Evolutionary conservation across 2,113 vertebrate genomes (phyloP), one percentile per base, ranked within the genome.

Genomic region (Sciurus niger): DNA sequence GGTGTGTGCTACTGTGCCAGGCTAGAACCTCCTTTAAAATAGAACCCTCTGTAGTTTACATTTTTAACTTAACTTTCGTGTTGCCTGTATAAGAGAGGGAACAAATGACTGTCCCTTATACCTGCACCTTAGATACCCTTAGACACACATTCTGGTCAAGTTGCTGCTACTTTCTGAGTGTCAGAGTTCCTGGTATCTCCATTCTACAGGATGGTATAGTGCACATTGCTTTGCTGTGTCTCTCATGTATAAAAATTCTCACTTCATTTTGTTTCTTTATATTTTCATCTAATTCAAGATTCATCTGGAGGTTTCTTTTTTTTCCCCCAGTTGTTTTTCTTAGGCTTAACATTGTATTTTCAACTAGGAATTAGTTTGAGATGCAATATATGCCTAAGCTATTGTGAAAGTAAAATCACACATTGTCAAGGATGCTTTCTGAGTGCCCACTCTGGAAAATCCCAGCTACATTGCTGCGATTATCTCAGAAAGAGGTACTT

Each of bases 401-500:
- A 12, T 58, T 90, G 25, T 91, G 40, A n/a, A 83, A 96, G 51
- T 97, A 83, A 97, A 98, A 84, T 24, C 67, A 76, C 40, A 9
- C 58, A 43, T 97, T 95, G 43, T 82, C 80, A 84, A 60, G 78
- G 95, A 96, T 97, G 72, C 24, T 92, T 96, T 95, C 89, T 91
- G 40, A 95, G 92, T 40, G 74, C 72, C 28, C 37, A 43, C 40
- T 89, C 88, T 48, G 68, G 90, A 82, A 96, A 97, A 94, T 97
- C 88, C 74, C 46, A 97, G 88, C 34, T 92, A 68, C 32, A 25
- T 63, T 90, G 68, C 80, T 88, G 78, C 37, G 80, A 95, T 97
- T 96, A 96, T 96, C 92, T 98, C 94, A 89, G 89, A 78, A 96
- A 97, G 91, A 97, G 93, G 70, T 32, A 84, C 68, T 95, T 34